These are phyloP conservation scores for Spongilla lacustris DNA, from an alignment of 37 sponge, comb jelly and placozoan genomes.

Conservation along the genomic window DNA sequence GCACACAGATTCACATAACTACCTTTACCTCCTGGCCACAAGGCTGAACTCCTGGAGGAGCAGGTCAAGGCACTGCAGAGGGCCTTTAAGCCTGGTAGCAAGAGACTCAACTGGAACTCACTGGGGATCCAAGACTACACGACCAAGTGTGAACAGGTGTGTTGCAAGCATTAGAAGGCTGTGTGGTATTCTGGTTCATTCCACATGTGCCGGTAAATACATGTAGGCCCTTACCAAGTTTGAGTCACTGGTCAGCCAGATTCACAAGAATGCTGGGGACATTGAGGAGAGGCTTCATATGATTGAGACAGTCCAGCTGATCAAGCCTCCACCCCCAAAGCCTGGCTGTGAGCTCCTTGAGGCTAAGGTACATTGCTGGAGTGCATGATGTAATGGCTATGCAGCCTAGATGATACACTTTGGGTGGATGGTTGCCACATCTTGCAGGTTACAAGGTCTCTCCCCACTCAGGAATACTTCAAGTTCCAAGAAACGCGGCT, in stretches of 20 bases:
- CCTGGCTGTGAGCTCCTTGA: constrained; percentile 78
- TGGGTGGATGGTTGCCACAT: no score
- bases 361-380: constrained; percentile 91
- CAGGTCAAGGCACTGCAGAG: constrained; percentile 86
- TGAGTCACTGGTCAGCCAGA: constrained; percentile 95
- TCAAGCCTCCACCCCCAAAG: constrained; percentile 77
- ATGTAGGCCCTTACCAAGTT: constrained; percentile 88
- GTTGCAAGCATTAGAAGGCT: neutral
- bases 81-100: constrained; percentile 87
- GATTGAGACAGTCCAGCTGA: constrained; percentile 84
- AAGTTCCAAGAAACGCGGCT: constrained; percentile 85
- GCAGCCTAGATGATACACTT: no score
- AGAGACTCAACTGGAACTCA: constrained; percentile 99
- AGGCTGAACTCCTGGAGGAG: constrained; percentile 87
- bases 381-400: no score
- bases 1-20: no score
- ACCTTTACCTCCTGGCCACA: no score
- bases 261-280: constrained; percentile 97
- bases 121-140: constrained; percentile 98
- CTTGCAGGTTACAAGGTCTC: neutral
- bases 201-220: no score
- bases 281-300: constrained; percentile 89
- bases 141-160: constrained; percentile 84
- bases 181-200: neutral
- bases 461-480: constrained; percentile 80